Evolutionary conservation across 2,113 vertebrate species (phyloP).

Genomic region (Ophiodon elongatus): DNA sequence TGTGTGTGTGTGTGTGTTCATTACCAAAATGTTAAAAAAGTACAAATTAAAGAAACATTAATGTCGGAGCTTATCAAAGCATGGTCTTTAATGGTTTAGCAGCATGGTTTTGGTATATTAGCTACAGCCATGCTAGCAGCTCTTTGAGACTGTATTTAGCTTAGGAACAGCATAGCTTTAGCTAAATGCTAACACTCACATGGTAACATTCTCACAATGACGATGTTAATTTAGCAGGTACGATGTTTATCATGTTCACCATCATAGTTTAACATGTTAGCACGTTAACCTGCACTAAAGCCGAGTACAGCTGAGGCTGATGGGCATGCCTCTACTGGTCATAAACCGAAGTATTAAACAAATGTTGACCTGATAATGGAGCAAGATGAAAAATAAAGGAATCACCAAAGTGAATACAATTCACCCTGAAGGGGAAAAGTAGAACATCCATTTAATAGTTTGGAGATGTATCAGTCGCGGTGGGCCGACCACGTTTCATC

Average conservation of each 20-base stretch:
- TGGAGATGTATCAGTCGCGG: not conserved
- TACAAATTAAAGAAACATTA: no score
- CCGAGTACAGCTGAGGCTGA: not conserved
- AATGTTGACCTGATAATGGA: not conserved
- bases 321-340: not conserved
- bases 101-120: no score
- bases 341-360: not conserved
- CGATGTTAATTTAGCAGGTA: not conserved
- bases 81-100: no score
- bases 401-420: not conserved
- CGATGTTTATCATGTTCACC: not conserved
- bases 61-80: no score
- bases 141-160: not conserved
- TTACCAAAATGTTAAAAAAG: no score
- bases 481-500: not conserved
- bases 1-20: no score
- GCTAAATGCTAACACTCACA: no score
- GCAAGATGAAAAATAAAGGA: not conserved
- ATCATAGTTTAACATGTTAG: not conserved
- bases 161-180: not conserved
- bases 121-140: not conserved
- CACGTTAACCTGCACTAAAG: not conserved
- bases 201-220: no score
- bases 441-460: not conserved
- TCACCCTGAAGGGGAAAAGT: not conserved